Evolutionary conservation across 2,888 invertebrate genomes (phyloP).

Genomic region (Diplazon laetatorius): DNA sequence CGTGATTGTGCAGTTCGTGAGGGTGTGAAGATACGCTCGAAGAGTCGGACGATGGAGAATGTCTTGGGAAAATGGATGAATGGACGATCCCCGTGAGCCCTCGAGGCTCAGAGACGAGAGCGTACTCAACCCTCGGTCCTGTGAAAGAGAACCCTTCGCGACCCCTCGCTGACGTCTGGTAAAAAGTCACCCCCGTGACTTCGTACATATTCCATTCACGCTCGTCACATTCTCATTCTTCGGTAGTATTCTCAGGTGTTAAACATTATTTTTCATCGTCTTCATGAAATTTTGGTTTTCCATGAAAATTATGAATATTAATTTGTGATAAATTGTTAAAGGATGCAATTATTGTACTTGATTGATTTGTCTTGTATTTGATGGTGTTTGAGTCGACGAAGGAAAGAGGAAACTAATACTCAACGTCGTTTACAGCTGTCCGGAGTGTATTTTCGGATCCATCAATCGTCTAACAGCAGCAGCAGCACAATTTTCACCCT

Average conservation of each 20-base stretch:
- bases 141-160: slow-evolving; percentile 23
- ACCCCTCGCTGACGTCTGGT: neutral
- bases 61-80: slow-evolving; percentile 49
- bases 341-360: no score
- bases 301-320: no score
- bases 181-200: slow-evolving; percentile 11
- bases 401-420: neutral
- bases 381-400: no score
- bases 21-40: neutral
- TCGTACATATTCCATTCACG: no score
- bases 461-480: neutral
- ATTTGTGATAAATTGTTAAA: no score
- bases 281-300: no score
- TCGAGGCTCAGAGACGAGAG: slow-evolving; percentile 33
- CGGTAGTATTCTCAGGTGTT: no score
- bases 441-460: neutral
- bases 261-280: no score
- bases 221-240: no score
- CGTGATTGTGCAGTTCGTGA: slow-evolving; percentile 14
- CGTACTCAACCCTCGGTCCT: slow-evolving; percentile 11
- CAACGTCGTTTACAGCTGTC: neutral
- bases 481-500: neutral
- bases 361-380: no score
- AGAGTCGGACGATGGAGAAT: slow-evolving; percentile 19
- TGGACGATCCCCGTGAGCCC: slow-evolving; percentile 46